Base-by-base conservation (phyloP, 2,113 vertebrate genomes). In the Semnornis frantzii region DNA sequence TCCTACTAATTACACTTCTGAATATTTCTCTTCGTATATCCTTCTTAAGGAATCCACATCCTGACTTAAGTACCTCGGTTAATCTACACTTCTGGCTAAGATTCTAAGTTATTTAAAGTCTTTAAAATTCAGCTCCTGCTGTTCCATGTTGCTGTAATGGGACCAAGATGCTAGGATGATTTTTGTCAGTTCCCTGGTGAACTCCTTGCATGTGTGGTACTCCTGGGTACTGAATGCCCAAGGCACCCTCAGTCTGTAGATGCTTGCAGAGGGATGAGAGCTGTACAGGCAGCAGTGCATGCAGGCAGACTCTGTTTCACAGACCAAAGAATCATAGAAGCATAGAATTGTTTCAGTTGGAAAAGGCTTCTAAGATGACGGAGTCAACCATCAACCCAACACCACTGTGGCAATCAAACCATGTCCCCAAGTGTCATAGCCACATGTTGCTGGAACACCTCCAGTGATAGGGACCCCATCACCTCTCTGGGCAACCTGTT, bases 221-320 rank as follows among this genome's bases (percentile, higher is more conserved):
- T 39, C 44, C 63, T 64, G 70, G 28, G 44, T 78, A 39, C 64
- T 52, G 12, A 44, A 42, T 30, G 25, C 16, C 48, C 14, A 9
- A 30, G 17, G n/a, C 28, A 20, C 34, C 0, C 0, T n/a, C 54
- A 57, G 39, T 50, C 6, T 3, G 3, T 30, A 23, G 34, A 3
- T 46, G 5, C 69, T 62, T 57, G 21, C 46, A 62, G 52, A 71
- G n/a, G 13, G 6, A 27, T 28, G 23, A n/a, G 25, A 64, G n/a
- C 30, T 52, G 23, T 6, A 5, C 5, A 10, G 48, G 16, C 60
- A 68, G 27, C 37, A 44, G 10, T 27, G 21, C 28, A 5, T 55
- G 11, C 28, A 33, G 42, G 28, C 57, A 75, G 21, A 9, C 25
- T 15, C 44, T 34, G 31, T 8, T 46, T 39, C 50, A 52, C 50